These are phyloP conservation scores for Bradypodion pumilum DNA, from an alignment of 2,797 vertebrate species.

Conservation along the genomic window DNA sequence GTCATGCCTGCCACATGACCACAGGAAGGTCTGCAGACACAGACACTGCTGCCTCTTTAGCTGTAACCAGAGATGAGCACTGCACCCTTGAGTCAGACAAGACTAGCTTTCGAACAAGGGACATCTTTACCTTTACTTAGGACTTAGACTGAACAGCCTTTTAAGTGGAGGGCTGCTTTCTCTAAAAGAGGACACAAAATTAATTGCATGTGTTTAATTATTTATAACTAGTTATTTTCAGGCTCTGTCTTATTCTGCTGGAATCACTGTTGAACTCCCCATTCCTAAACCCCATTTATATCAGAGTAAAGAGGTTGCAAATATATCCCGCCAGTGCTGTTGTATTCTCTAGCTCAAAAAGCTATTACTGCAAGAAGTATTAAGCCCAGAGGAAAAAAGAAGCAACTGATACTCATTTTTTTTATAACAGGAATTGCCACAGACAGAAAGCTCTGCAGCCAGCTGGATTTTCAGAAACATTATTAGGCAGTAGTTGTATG, in stretches of 20 bases:
- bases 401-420: constrained; percentile 35
- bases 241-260: not conserved
- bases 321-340: constrained; percentile 16
- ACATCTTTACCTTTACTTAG: too few relatives aligned
- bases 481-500: constrained; percentile 44
- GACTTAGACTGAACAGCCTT: too few relatives aligned
- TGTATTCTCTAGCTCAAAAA: constrained; percentile 22
- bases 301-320: not conserved
- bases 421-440: constrained; percentile 54
- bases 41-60: too few relatives aligned
- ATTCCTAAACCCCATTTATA: not conserved
- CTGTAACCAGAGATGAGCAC: too few relatives aligned
- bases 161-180: too few relatives aligned
- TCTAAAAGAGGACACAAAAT: too few relatives aligned
- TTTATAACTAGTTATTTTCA: not conserved
- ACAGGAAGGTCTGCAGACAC: too few relatives aligned
- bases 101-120: too few relatives aligned
- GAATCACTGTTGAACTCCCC: not conserved
- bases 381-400: constrained; percentile 52
- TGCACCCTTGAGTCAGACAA: too few relatives aligned
- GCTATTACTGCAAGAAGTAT: constrained; percentile 52
- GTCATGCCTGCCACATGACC: too few relatives aligned
- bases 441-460: constrained; percentile 46
- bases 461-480: constrained; percentile 54
- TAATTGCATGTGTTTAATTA: too few relatives aligned